A percentile compares a stretch with the other conserved stretches of the same genome.
Evolutionary conservation across 2,888 invertebrate genomes (phyloP).

Genomic region (Anoplius nigerrimus): DNA sequence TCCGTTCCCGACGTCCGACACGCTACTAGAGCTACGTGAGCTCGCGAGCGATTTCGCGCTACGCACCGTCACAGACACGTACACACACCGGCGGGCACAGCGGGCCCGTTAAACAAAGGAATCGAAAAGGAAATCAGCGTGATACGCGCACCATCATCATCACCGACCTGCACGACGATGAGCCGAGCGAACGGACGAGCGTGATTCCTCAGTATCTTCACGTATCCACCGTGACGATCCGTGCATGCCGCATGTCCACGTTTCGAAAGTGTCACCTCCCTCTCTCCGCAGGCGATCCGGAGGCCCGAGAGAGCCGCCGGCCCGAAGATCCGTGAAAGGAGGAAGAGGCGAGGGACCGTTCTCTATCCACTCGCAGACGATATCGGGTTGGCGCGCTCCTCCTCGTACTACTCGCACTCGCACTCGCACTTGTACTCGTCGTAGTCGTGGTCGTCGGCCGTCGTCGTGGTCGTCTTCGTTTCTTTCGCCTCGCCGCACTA

Average conservation of each 20-base stretch:
- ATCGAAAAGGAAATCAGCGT: constrained; percentile 7
- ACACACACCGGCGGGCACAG: not conserved
- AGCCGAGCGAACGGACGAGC: constrained; percentile 8
- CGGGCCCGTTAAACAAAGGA: not conserved
- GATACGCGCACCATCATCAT: constrained; percentile 17
- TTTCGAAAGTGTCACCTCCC: constrained; percentile 59
- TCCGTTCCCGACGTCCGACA: too few relatives aligned
- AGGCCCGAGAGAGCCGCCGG: constrained; percentile 19
- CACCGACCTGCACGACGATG: not conserved
- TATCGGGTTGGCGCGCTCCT: constrained; percentile 41
- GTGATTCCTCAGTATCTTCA: constrained; percentile 19
- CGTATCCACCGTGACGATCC: constrained; percentile 39
- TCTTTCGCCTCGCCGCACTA: constrained; percentile 6
- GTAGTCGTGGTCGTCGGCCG: too few relatives aligned
- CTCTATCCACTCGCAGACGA: constrained; percentile 43
- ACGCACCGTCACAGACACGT: constrained; percentile 23
- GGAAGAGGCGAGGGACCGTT: constrained; percentile 47
- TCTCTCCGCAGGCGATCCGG: constrained; percentile 41
- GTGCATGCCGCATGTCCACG: constrained; percentile 58
- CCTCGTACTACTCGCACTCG: constrained; percentile 33
- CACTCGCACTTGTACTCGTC: too few relatives aligned
- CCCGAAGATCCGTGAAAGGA: constrained; percentile 55
- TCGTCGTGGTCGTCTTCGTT: too few relatives aligned
- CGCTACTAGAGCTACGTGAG: constrained; percentile 12
- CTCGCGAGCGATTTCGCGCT: constrained; percentile 19